Evolutionary conservation across 2,888 invertebrate species (phyloP), one percentile per base, ranked within the genome.

Genomic region (Amphipyra berbera): DNA sequence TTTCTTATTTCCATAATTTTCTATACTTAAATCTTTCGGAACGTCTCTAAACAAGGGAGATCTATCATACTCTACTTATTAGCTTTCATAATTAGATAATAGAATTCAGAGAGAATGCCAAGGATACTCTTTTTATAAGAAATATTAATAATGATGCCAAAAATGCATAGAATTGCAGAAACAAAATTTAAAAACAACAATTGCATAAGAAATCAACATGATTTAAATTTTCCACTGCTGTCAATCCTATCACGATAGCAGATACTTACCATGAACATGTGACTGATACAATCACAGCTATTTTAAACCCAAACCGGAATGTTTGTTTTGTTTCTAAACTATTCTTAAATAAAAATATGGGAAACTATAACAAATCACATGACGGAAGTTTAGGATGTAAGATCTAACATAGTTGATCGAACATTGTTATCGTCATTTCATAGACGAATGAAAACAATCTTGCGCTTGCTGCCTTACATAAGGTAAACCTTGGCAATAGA

Each of bases 221-320:
- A 37, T 48, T 53, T 50, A 72, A 81, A 61, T 67, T 79, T 79
- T 78, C 78, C 78, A 71, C 70, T 44, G 64, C 68, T 76, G 76
- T 78, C 81, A 82, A 72, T 71, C n/a, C 14, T 44, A n/a, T 35
- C 6, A 0, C 57, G 67, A 69, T 79, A 77, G 48, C 35, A 60
- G 62, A 66, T 48, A 50, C n/a, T 58, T 64, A 9, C 13, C 13
- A 13, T 1, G 13, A 33, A 45, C 41, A 52, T 47, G 50, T 65
- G 64, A 61, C 53, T 67, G 63, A 61, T 47, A 65, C 40, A 50
- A 40, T 54, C 42, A 6, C 38, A 55, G 40, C 12, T 56, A 64
- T 62, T 66, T 61, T 55, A 35, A 37, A 21, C 15, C 13, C 15
- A 55, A 41, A 52, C 40, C 66, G 14, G 21, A 59, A 41, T n/a